Base-by-base conservation (phyloP, 2,113 vertebrate species). In the Scomber colias region DNA sequence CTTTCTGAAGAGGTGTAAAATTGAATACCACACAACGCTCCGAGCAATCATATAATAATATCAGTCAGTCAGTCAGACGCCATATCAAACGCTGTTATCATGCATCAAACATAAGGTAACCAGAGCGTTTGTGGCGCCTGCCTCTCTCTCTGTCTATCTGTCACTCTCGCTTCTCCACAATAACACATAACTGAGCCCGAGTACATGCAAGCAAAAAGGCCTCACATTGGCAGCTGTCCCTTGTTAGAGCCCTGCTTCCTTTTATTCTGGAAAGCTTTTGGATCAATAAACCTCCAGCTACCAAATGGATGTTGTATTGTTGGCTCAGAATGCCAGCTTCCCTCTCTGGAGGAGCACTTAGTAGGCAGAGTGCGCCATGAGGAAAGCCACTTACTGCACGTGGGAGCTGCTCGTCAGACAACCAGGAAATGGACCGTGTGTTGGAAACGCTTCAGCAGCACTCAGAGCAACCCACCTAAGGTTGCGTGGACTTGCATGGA, bases 281-380 rank as follows among this genome's bases (percentile, higher is more conserved):
- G 76, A 93, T 93, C 92, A 71, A 92, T 93, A 80, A 85, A 55
- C 67, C 56, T 74, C 78, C 77, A 65, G 72, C 83, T 61, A 91
- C 68, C 79, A 87, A 92, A 88, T 87, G 70, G 82, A 76, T 72
- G 64, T 74, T 84, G 88, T 82, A 86, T 85, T 76, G 77, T 77
- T 75, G 65, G 56, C 63, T 35, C 61, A 13, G 61, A 86, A 86
- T 70, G 69, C 56, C 72, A 80, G 63, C 40, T 64, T 57, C 49
- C 12, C 40, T 67, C 63, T 84, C 67, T 50, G 16, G 77, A 85
- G 74, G 55, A 66, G 64, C 72, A 79, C 83, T 90, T 87, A 90
- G 76, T 65, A 35, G 61, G 61, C 70, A 83, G 67, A 70, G 79
- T 71, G 70, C 40, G 31, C 85, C 83, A 56, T 4, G 67, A 84